A percentile compares a stretch with the other conserved stretches of the same genome.
phyloP scores from a whole-genome alignment of 2,797 vertebrate species.

The Microhierax caerulescens region DNA sequence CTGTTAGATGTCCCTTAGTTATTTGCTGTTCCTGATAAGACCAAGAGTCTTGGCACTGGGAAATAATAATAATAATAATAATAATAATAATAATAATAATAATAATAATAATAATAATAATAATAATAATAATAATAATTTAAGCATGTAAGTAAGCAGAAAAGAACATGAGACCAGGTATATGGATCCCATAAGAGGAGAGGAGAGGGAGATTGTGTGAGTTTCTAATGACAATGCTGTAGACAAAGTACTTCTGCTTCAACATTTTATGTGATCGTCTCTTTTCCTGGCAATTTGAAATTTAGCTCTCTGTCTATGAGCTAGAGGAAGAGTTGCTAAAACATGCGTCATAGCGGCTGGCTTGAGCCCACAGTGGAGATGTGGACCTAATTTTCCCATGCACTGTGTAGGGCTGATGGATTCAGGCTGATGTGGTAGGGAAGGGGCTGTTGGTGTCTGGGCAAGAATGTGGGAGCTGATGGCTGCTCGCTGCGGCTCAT shows the following conservation, averaged over 20 bases:
- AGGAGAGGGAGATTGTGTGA: background rate
- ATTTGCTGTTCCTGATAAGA: background rate
- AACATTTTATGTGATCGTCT: background rate
- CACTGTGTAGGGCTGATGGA: background rate
- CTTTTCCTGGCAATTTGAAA: background rate
- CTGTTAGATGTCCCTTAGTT: background rate
- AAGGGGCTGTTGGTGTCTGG: background rate
- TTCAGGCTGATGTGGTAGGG: background rate
- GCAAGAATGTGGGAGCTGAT: background rate
- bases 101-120: background rate
- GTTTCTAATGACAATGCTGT: background rate
- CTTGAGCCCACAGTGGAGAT: background rate
- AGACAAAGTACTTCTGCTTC: background rate
- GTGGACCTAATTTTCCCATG: background rate
- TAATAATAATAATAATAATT: background rate
- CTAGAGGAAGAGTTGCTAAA: background rate
- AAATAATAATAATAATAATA: background rate
- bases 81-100: background rate
- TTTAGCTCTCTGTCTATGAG: background rate
- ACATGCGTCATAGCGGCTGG: accelerated
- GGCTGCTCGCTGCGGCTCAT: background rate
- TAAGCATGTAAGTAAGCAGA: background rate
- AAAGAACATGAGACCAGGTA: background rate
- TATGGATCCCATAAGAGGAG: accelerated
- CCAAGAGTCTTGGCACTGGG: background rate